Conservation (phyloP, 1,140 invertebrate species). For the Ephestia elutella region DNA sequence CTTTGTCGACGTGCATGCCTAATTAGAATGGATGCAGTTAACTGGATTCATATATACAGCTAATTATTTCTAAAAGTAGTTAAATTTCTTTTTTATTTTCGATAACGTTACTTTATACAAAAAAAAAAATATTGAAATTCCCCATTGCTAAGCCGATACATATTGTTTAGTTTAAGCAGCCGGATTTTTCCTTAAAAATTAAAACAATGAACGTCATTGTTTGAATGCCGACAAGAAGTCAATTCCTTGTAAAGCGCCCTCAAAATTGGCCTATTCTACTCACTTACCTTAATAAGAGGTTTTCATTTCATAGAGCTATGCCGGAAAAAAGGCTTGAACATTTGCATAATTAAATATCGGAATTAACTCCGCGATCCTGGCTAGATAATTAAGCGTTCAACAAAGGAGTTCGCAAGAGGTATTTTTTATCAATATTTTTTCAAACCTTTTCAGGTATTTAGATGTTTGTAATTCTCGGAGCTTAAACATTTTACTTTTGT, state of each 20-base stretch:
- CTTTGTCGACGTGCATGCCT: no score
- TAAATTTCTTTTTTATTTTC: no score
- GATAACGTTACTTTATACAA: no score
- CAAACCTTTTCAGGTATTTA: constrained; percentile 27
- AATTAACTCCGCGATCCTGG: constrained; percentile 38
- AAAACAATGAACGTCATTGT: neutral
- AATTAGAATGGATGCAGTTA: no score
- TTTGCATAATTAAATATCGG: constrained; percentile 62
- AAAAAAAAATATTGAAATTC: no score
- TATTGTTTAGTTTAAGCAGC: no score
- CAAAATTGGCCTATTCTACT: constrained; percentile 6
- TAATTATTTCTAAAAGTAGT: no score
- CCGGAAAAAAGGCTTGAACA: constrained; percentile 35
- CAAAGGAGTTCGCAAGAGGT: constrained; percentile 26
- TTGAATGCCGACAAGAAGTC: constrained; percentile 3
- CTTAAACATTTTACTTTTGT: constrained; percentile 32
- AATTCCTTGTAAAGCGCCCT: constrained; percentile 3
- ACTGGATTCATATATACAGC: no score
- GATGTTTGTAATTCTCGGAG: constrained; percentile 39
- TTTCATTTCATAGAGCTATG: constrained; percentile 12
- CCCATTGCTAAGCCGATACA: no score
- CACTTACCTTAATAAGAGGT: constrained; percentile 30
- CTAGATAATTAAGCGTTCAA: constrained; percentile 48
- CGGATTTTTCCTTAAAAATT: neutral
- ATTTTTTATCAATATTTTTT: constrained; percentile 39